These are phyloP conservation scores for Tupaia chinensis DNA, from an alignment of 2,113 vertebrate genomes.

Conservation along the genomic window DNA sequence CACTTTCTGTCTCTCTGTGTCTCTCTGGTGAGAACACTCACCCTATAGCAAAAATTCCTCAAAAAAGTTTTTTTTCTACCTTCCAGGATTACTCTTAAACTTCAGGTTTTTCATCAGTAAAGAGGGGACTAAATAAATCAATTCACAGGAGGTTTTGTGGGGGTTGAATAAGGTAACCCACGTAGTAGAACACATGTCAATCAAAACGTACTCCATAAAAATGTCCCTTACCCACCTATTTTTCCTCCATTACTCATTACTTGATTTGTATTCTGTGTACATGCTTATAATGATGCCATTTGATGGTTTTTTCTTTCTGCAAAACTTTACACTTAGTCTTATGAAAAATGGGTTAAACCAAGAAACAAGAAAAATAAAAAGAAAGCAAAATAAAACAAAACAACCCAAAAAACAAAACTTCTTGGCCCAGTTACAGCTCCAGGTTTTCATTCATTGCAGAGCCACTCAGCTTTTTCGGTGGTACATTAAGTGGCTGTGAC, in stretches of 20 bases:
- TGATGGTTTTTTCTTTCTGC: neutral
- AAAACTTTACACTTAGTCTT: neutral
- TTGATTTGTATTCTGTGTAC: neutral
- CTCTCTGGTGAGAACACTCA: too few relatives aligned
- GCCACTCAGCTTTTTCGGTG: neutral
- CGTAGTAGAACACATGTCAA: neutral
- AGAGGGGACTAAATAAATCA: neutral
- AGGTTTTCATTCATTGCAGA: slow-evolving; percentile 47
- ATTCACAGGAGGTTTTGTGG: neutral
- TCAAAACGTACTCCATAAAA: neutral
- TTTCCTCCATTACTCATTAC: neutral
- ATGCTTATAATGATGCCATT: neutral
- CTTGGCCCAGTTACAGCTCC: neutral
- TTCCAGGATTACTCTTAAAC: neutral
- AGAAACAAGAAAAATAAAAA: neutral
- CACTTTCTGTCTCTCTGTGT: too few relatives aligned
- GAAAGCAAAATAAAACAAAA: neutral
- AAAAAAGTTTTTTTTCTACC: neutral
- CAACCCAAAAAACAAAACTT: too few relatives aligned
- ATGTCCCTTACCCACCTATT: neutral
- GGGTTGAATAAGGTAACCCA: neutral
- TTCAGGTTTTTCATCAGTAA: neutral
- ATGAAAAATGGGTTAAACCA: neutral
- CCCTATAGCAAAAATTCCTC: too few relatives aligned
- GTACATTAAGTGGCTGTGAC: slow-evolving; percentile 22